Evolutionary conservation across 2,113 vertebrate genomes (phyloP), one percentile per base, ranked within the genome.

Genomic region (Hylia prasina): DNA sequence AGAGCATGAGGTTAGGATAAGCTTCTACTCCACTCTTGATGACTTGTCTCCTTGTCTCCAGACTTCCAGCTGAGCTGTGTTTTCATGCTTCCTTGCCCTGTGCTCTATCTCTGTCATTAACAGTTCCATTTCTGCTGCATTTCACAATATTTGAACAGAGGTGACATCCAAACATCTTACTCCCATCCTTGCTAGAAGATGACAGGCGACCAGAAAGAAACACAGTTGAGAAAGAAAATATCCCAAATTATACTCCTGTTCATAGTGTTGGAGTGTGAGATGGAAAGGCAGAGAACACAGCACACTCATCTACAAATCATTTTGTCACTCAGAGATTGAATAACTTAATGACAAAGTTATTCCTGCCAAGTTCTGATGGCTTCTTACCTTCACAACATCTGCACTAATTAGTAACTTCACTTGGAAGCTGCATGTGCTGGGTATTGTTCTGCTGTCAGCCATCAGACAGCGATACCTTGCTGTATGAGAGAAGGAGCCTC

Each of bases 301-400:
- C 10, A 25, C 27, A 33, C 27, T 54, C 45, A 82, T 54, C 57
- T 90, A 35, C 64, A 75, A 83, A 87, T 93, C 48, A 80, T 53
- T 93, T 90, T 93, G 92, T 93, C 56, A 64, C 37, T 85, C 85
- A 35, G 35, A 65, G 21, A 40, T 1, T 31, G 45, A 93, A 72
- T 79, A 60, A 64, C 57, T 85, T 90, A 95, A 87, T 65, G 61
- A 72, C 73, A 64, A 69, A 93, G n/a, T 66, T 92, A 72, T 91
- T 85, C 48, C 84, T 96, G 83, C 69, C 81, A 57, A 76, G 65
- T 79, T 60, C 28, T 82, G 65, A 72, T 82, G 66, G 37, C 68
- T 90, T 81, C 80, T 93, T 90, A 66, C 54, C 61, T 96, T 91
- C 65, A 81, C 14, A 81, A 53, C 21, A 31, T 76, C 77, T 87